Conservation (phyloP, 2,797 vertebrate species). For the Sebastes trivittatus region DNA sequence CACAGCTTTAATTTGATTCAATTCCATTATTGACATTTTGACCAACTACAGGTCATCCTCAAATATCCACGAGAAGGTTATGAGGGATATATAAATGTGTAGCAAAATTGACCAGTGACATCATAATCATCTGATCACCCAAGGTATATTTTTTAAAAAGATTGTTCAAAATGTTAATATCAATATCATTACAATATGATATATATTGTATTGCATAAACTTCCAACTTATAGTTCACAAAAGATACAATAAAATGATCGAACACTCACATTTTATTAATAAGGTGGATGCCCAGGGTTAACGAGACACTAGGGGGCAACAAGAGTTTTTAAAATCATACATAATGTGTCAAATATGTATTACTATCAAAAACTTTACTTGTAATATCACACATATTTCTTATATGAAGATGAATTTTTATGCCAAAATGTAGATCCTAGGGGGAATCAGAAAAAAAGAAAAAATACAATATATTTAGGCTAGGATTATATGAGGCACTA, state of each 20-base stretch:
- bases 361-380: neutral
- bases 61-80: neutral
- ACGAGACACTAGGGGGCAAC: neutral
- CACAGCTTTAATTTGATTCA: neutral
- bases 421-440: neutral
- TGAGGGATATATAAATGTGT: neutral
- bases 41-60: neutral
- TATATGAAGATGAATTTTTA: neutral
- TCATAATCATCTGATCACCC: neutral
- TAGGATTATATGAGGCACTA: neutral
- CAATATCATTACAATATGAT: neutral
- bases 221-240: neutral
- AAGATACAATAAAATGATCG: neutral
- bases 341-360: neutral
- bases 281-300: neutral
- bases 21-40: neutral
- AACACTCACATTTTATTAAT: neutral
- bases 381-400: neutral
- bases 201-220: neutral
- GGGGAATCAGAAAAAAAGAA: neutral
- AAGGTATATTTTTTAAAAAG: neutral
- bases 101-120: neutral
- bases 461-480: neutral
- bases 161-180: neutral
- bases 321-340: neutral